Evolutionary conservation across 1,140 invertebrate genomes (phyloP).

Genomic region (Bombus picipes): DNA sequence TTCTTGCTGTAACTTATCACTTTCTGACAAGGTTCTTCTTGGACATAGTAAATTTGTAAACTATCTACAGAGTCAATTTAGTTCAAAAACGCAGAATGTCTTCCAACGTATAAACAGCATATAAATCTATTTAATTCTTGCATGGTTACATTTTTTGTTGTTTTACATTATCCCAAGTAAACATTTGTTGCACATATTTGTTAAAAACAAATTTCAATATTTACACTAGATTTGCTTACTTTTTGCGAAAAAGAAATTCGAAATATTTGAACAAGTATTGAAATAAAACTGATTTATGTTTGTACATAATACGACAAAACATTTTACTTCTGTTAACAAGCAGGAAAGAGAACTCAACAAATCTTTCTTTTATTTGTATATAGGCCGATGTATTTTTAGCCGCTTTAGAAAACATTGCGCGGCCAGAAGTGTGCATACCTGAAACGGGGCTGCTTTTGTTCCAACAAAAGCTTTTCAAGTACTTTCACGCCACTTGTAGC

Average conservation of each 20-base stretch:
- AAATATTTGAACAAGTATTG: neutral
- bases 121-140: neutral
- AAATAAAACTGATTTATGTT: too few relatives aligned
- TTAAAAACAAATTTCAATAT: neutral
- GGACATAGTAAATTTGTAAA: too few relatives aligned
- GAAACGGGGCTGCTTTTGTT: conserved; percentile 22
- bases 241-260: neutral
- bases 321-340: neutral
- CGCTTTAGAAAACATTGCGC: conserved; percentile 17
- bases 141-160: neutral
- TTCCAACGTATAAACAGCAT: too few relatives aligned
- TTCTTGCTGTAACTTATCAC: too few relatives aligned
- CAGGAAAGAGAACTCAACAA: neutral
- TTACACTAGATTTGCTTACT: neutral
- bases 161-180: neutral
- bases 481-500: conserved; percentile 23
- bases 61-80: neutral
- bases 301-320: neutral
- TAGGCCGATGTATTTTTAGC: conserved; percentile 19
- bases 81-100: too few relatives aligned
- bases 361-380: conserved; percentile 4
- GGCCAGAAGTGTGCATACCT: conserved; percentile 5
- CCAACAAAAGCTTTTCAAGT: conserved; percentile 20
- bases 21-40: too few relatives aligned
- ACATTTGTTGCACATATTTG: neutral